Evolutionary conservation across 2,797 vertebrate genomes (phyloP).

Genomic region (Eulemur coronatus): DNA sequence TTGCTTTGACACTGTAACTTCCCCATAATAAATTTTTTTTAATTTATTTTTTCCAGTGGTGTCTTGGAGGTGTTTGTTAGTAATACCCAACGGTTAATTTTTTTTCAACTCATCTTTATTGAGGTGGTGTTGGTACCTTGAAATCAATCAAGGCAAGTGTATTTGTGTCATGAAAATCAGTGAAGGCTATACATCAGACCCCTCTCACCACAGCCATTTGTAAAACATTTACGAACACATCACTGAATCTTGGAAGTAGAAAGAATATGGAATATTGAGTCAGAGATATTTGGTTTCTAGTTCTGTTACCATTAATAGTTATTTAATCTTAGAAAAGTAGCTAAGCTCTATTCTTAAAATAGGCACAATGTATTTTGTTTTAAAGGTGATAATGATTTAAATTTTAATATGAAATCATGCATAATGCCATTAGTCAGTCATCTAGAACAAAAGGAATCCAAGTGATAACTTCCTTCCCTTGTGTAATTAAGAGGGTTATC

Average conservation of each 20-base stretch:
- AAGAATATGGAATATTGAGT: neutral
- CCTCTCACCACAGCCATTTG: neutral
- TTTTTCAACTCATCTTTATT: neutral
- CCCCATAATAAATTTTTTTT: neutral
- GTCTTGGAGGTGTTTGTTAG: neutral
- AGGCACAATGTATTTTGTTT: neutral
- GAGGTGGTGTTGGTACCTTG: neutral
- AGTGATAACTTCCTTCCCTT: neutral
- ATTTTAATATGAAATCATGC: neutral
- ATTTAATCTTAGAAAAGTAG: neutral
- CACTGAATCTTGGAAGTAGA: slow-evolving; percentile 43
- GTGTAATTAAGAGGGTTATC: neutral
- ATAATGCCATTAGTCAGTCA: neutral
- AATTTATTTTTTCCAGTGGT: neutral
- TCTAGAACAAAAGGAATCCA: neutral
- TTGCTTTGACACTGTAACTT: neutral
- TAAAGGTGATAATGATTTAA: neutral
- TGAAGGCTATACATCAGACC: neutral
- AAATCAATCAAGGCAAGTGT: neutral
- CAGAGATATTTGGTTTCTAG: neutral
- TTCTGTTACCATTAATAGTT: neutral
- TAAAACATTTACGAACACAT: neutral
- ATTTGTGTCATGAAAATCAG: neutral
- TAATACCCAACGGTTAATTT: neutral
- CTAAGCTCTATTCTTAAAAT: neutral